Evolutionary conservation across 2,113 vertebrate species (phyloP).

Genomic region (Prionailurus viverrinus): DNA sequence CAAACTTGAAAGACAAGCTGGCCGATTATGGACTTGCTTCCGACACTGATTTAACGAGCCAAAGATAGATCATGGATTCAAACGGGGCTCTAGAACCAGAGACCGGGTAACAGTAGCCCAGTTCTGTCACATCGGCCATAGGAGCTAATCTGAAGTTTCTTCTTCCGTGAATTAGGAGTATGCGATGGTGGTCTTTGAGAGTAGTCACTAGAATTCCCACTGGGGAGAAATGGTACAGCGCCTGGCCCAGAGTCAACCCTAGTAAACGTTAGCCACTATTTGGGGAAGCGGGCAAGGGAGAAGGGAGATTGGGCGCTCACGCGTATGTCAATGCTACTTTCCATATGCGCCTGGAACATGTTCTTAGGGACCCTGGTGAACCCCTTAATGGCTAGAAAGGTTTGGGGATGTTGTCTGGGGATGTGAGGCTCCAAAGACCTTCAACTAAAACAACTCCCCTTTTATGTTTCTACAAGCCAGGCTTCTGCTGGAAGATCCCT

Average conservation of each 20-base stretch:
- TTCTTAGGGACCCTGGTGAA: background rate
- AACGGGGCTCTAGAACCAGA: background rate
- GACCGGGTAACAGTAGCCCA: fast-evolving
- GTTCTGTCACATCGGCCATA: background rate
- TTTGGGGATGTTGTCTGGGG: fast-evolving
- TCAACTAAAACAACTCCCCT: background rate
- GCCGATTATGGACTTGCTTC: background rate
- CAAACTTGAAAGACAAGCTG: background rate
- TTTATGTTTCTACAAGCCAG: background rate
- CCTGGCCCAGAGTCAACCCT: background rate
- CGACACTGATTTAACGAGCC: background rate
- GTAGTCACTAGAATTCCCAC: no score
- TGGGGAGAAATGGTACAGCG: background rate
- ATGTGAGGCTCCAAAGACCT: background rate
- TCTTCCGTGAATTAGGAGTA: background rate
- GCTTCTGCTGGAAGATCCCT: background rate
- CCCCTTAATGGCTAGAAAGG: background rate
- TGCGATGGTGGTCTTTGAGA: background rate
- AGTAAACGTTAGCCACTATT: no score
- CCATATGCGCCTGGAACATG: background rate
- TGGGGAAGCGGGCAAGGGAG: background rate
- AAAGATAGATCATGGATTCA: background rate
- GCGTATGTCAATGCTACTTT: background rate
- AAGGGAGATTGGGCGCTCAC: no score
- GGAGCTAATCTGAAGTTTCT: background rate